Evolutionary conservation across 2,797 vertebrate species (phyloP).

Genomic region (Brachyalestes nurse): DNA sequence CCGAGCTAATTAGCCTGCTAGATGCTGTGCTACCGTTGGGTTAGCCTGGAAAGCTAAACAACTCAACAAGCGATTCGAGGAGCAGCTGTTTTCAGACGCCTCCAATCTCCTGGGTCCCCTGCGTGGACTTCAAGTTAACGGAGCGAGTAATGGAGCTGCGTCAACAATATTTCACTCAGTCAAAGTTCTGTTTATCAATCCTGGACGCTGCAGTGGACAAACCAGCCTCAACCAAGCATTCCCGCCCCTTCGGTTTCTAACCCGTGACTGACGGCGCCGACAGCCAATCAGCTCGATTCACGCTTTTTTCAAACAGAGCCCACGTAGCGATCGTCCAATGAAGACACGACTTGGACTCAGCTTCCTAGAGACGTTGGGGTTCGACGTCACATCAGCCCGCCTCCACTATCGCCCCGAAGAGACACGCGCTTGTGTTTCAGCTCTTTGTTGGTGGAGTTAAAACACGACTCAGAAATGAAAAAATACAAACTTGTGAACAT

Average conservation of each 20-base stretch:
- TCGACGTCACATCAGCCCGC: slow-evolving; percentile 31
- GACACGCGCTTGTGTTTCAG: not conserved
- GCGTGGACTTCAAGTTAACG: not conserved
- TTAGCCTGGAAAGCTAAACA: slow-evolving; percentile 65
- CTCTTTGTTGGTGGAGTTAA: slow-evolving; percentile 35
- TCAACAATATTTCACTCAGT: not conserved
- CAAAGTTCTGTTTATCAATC: slow-evolving; percentile 44
- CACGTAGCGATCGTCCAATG: slow-evolving; percentile 41
- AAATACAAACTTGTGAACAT: not conserved
- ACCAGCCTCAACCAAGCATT: slow-evolving; percentile 47
- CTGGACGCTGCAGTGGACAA: slow-evolving; percentile 41
- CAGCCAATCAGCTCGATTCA: slow-evolving; percentile 52
- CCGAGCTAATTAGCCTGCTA: slow-evolving; percentile 56
- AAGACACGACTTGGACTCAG: not conserved
- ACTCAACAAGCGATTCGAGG: slow-evolving; percentile 30
- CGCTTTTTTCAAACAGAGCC: slow-evolving; percentile 35
- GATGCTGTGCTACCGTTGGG: slow-evolving; percentile 40
- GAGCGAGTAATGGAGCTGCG: not conserved
- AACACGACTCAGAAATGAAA: not conserved
- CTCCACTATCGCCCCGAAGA: not conserved
- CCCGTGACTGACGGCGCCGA: slow-evolving; percentile 29
- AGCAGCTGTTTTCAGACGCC: not conserved
- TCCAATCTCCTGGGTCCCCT: not conserved
- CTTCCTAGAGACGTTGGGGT: slow-evolving; percentile 49
- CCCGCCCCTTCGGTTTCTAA: slow-evolving; percentile 54